Conservation (phyloP, 2,888 invertebrate genomes). For the Cheilosia soror region DNA sequence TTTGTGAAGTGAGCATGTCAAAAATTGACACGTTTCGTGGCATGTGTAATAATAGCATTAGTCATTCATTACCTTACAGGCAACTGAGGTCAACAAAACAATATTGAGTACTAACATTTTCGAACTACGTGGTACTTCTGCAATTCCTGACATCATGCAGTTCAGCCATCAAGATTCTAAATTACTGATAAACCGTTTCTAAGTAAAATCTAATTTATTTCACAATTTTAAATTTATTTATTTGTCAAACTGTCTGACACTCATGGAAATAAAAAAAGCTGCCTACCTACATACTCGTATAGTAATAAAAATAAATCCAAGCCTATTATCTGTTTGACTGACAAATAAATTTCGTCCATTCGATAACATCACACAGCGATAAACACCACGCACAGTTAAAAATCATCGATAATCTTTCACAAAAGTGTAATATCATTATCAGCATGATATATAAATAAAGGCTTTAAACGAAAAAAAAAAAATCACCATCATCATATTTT, state of each 20-base stretch:
- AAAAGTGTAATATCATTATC: constrained; percentile 48
- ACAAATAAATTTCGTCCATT: constrained; percentile 46
- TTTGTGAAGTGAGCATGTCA: no score
- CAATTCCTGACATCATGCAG: neutral
- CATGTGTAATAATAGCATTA: no score
- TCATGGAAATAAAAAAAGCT: neutral
- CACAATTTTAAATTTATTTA: neutral
- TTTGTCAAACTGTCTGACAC: neutral
- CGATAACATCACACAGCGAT: constrained; percentile 51
- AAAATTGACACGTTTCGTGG: no score
- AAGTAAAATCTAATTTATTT: neutral
- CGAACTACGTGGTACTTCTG: no score
- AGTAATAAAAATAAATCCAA: constrained; percentile 15
- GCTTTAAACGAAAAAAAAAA: constrained; percentile 9
- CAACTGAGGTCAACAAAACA: no score
- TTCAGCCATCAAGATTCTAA: no score
- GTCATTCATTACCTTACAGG: no score
- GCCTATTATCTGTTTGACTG: constrained; percentile 37
- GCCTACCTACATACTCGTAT: neutral
- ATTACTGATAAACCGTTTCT: neutral
- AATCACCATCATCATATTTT: constrained; percentile 28
- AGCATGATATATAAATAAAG: constrained; percentile 34
- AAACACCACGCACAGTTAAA: constrained; percentile 25
- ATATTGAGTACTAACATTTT: no score
- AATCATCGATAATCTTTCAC: constrained; percentile 43